phyloP scores from a whole-genome alignment of 2,113 vertebrate species.

The Tautogolabrus adspersus region DNA sequence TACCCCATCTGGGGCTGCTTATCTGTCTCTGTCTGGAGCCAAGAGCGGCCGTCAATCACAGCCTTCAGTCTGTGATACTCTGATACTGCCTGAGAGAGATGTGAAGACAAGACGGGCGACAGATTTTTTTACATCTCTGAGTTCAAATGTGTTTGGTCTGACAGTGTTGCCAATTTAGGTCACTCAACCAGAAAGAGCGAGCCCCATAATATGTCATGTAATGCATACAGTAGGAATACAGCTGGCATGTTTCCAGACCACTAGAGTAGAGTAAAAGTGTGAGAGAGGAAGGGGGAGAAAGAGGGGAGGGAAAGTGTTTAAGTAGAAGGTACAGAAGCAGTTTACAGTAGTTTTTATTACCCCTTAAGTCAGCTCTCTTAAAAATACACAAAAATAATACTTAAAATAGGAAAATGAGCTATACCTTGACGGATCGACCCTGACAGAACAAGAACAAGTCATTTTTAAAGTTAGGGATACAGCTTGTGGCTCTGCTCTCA shows the following conservation, averaged over 20 bases:
- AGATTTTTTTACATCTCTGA: constrained; percentile 27
- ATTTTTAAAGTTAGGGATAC: too few species aligned
- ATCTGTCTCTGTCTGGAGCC: constrained; percentile 63
- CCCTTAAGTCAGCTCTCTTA: background rate
- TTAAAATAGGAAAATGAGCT: too few species aligned
- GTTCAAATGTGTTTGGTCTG: constrained; percentile 38
- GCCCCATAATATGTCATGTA: constrained; percentile 14
- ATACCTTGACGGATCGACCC: too few species aligned
- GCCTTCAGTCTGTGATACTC: constrained; percentile 14
- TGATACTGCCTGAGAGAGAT: constrained; percentile 42
- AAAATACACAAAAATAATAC: too few species aligned
- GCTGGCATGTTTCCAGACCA: constrained; percentile 39
- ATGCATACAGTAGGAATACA: background rate
- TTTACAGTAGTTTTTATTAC: constrained; percentile 3
- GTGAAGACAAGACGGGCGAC: constrained; percentile 22
- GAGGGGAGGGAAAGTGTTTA: constrained; percentile 4
- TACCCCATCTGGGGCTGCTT: constrained; percentile 73
- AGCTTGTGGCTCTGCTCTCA: too few species aligned
- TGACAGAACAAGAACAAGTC: too few species aligned
- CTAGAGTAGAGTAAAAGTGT: constrained; percentile 21
- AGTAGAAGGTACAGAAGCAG: constrained; percentile 32
- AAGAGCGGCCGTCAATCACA: constrained; percentile 56
- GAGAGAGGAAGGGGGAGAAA: constrained; percentile 5
- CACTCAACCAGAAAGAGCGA: constrained; percentile 19
- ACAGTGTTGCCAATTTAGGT: constrained; percentile 40